phyloP scores from a whole-genome alignment of 2,113 vertebrate species.

The Oxyruncus cristatus region DNA sequence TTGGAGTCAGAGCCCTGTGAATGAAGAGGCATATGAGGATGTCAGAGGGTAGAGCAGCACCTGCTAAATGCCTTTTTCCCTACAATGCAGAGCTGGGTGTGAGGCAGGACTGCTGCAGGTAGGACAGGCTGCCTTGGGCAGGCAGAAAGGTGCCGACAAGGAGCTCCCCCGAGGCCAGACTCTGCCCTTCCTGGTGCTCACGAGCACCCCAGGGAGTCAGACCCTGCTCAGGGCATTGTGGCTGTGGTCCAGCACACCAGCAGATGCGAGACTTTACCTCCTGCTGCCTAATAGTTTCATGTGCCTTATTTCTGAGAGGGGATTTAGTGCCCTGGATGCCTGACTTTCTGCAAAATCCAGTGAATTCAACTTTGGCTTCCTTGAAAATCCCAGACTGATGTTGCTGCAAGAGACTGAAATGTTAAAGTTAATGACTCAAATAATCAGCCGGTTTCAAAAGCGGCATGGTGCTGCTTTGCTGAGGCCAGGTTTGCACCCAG shows the following conservation, averaged over 20 bases:
- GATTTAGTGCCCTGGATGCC: neutral
- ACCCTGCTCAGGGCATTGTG: neutral
- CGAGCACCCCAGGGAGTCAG: neutral
- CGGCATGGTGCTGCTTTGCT: neutral
- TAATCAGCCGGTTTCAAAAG: neutral
- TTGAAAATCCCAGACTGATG: neutral
- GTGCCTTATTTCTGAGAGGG: neutral
- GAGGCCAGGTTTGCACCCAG: neutral
- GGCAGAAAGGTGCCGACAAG: neutral
- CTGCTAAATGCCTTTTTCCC: neutral
- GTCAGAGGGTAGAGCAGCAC: neutral
- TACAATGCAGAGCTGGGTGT: accelerated
- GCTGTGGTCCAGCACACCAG: neutral
- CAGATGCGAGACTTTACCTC: neutral
- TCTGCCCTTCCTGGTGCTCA: accelerated
- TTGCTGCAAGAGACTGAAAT: neutral
- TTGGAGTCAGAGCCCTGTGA: constrained; percentile 65
- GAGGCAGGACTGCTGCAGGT: neutral
- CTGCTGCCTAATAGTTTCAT: neutral
- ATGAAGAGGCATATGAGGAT: accelerated
- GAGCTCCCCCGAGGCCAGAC: neutral
- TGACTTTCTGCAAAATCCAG: neutral
- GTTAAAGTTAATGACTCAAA: neutral
- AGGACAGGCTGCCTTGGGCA: neutral
- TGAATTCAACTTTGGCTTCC: neutral